These are phyloP conservation scores for Equus przewalskii DNA, from an alignment of 2,113 vertebrate genomes.

Conservation along the genomic window DNA sequence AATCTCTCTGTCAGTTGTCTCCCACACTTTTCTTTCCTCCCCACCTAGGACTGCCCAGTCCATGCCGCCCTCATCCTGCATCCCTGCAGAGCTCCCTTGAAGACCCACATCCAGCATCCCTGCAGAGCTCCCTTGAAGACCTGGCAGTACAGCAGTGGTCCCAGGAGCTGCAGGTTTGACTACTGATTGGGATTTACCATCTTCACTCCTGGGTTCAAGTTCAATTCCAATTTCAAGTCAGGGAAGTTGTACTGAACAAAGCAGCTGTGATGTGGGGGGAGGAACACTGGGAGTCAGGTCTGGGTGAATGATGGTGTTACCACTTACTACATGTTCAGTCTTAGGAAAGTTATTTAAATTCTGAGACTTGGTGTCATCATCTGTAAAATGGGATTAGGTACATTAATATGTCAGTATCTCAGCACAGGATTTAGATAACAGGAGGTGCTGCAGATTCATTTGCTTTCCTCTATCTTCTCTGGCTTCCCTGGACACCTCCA, in stretches of 20 bases:
- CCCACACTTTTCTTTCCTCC: background rate
- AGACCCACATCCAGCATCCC: too few relatives aligned
- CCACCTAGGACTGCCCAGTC: background rate
- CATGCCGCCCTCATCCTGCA: background rate
- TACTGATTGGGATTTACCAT: background rate
- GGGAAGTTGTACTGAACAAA: background rate
- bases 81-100: too few relatives aligned
- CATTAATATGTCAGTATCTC: background rate
- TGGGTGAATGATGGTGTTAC: background rate
- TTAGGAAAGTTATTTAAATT: background rate
- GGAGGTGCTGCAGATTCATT: background rate
- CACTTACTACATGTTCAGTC: background rate
- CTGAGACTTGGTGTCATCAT: background rate
- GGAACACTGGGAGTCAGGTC: background rate
- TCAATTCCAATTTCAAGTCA: conserved; percentile 45
- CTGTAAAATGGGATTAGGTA: background rate
- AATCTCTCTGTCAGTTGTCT: background rate
- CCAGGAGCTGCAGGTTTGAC: background rate
- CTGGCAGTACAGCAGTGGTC: background rate
- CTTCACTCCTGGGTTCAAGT: background rate
- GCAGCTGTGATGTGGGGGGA: background rate
- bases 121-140: background rate
- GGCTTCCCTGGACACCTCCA: background rate
- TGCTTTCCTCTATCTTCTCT: background rate
- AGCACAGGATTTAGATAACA: background rate